Evolutionary conservation across 1,140 invertebrate genomes (phyloP).

Genomic region (Achatina immaculata): DNA sequence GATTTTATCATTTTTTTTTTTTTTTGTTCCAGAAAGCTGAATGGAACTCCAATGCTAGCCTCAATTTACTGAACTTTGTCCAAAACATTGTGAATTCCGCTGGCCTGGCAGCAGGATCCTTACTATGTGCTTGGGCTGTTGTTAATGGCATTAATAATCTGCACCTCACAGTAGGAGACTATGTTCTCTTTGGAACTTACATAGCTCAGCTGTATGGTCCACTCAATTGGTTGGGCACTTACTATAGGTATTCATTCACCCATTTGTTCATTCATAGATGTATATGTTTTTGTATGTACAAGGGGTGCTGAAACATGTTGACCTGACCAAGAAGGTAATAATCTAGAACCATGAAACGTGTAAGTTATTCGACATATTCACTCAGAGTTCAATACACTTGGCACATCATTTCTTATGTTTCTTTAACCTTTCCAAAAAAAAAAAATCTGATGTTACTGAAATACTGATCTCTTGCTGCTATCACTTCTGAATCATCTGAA

Average conservation of each 20-base stretch:
- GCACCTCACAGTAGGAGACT: constrained; percentile 90
- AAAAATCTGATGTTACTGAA: too few species aligned
- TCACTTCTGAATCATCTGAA: too few species aligned
- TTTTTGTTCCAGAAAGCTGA: constrained; percentile 80
- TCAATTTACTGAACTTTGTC: constrained; percentile 89
- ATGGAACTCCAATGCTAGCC: constrained; percentile 85
- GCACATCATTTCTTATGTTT: too few species aligned
- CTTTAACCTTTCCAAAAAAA: too few species aligned
- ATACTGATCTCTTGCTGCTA: too few species aligned
- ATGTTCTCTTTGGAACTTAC: constrained; percentile 93
- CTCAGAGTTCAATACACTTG: too few species aligned
- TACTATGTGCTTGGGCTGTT: constrained; percentile 86
- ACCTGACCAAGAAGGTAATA: too few species aligned
- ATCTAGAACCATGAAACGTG: too few species aligned
- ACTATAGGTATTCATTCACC: constrained; percentile 92
- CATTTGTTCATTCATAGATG: too few species aligned
- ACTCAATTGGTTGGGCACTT: constrained; percentile 98
- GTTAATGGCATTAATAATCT: constrained; percentile 58
- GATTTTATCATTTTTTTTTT: neutral
- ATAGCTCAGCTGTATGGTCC: constrained; percentile 97
- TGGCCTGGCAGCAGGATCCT: constrained; percentile 87
- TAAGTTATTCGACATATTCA: too few species aligned
- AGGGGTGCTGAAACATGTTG: too few species aligned
- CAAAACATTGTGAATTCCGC: constrained; percentile 92
- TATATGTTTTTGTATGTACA: too few species aligned